These are phyloP conservation scores for Adelphocoris suturalis DNA, from an alignment of 2,888 invertebrate species.

Conservation along the genomic window DNA sequence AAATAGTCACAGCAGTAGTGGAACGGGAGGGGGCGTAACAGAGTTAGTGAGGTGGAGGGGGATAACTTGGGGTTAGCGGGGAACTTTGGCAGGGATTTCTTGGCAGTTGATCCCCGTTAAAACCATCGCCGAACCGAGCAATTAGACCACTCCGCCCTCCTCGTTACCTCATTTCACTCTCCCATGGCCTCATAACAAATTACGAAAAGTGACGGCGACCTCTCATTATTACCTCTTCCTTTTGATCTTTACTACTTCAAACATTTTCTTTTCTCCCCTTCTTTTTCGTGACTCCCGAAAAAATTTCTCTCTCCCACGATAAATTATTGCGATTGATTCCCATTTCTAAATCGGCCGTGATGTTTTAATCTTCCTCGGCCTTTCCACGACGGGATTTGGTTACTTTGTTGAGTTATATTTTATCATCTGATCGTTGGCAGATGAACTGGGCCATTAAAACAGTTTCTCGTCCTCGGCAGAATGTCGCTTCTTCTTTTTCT, in stretches of 20 bases:
- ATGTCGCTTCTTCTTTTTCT: no score
- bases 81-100: not conserved
- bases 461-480: no score
- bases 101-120: not conserved
- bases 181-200: not conserved
- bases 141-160: not conserved
- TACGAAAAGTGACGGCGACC: not conserved
- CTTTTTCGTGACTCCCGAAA: not conserved
- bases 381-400: not conserved
- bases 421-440: not conserved
- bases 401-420: not conserved
- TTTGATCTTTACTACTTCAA: conserved; percentile 6
- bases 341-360: not conserved
- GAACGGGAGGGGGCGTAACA: not conserved
- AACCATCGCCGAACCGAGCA: not conserved
- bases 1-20: conserved; percentile 7
- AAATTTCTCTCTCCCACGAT: not conserved
- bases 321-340: not conserved
- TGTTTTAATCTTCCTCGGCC: not conserved
- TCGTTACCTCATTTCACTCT: not conserved
- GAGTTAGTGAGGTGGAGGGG: not conserved
- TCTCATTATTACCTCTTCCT: not conserved
- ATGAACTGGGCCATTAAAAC: not conserved
- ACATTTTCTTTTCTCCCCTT: not conserved
- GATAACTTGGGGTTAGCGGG: no score